Conservation (phyloP, 1,140 invertebrate genomes). For the Drosophila littoralis region DNA sequence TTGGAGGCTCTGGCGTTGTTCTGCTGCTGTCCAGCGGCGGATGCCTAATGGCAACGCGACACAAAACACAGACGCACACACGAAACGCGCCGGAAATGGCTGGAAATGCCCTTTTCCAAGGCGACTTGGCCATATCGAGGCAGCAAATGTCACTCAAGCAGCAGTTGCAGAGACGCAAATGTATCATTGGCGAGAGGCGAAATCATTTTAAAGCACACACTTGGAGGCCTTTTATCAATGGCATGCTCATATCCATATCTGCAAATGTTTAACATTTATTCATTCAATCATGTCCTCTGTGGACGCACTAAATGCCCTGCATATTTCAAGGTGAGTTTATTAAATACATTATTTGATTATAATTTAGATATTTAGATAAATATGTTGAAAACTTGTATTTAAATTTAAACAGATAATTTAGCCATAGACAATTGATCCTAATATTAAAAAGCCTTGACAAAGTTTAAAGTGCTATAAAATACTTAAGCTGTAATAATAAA, state of each 20-base stretch:
- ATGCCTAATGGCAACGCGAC: conserved; percentile 73
- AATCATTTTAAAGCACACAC: conserved; percentile 3
- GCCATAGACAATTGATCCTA: too few species aligned
- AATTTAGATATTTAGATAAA: too few species aligned
- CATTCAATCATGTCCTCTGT: too few species aligned
- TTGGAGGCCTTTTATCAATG: neutral
- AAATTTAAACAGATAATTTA: too few species aligned
- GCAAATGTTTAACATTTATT: too few species aligned
- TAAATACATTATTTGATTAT: too few species aligned
- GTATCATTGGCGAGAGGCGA: neutral
- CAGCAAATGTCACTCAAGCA: conserved; percentile 44
- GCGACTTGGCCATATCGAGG: conserved; percentile 20
- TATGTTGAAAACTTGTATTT: too few species aligned
- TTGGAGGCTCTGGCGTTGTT: conserved; percentile 2
- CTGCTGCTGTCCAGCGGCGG: conserved; percentile 61
- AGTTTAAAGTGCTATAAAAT: too few species aligned
- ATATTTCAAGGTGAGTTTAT: too few species aligned
- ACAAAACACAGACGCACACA: conserved; percentile 51
- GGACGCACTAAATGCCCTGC: too few species aligned
- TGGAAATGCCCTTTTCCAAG: conserved; percentile 59
- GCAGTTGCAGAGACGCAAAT: conserved; percentile 15
- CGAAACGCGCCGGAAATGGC: conserved; percentile 60
- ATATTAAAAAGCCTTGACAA: too few species aligned
- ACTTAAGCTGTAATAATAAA: too few species aligned
- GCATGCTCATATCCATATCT: neutral